phyloP scores from a whole-genome alignment of 2,797 vertebrate species.

The Nyctibius grandis region DNA sequence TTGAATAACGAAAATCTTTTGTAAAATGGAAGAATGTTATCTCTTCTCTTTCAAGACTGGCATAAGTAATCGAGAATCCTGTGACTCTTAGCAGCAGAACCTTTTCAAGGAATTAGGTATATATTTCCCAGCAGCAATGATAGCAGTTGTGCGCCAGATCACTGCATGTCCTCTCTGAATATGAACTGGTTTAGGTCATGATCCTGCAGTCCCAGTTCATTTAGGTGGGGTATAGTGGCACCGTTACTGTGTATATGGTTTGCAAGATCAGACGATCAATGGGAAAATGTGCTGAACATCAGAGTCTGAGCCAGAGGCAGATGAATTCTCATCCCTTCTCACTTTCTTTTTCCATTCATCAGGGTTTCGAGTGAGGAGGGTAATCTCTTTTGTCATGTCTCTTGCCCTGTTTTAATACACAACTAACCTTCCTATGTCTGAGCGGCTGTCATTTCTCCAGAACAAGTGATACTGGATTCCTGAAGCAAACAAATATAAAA shows the following conservation, averaged over 20 bases:
- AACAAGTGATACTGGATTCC: not conserved
- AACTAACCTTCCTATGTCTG: not conserved
- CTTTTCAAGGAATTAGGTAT: slow-evolving; percentile 24
- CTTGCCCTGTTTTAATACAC: not conserved
- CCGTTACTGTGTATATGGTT: not conserved
- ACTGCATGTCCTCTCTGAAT: not conserved
- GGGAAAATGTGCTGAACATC: not conserved
- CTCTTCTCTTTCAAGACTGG: slow-evolving; percentile 24
- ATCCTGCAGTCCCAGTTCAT: not conserved
- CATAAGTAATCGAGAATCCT: slow-evolving; percentile 10
- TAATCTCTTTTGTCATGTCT: slow-evolving; percentile 16
- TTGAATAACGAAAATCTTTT: slow-evolving; percentile 14
- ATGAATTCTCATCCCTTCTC: not conserved
- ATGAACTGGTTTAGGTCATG: not conserved
- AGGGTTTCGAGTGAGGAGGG: not conserved
- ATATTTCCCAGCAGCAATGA: not conserved
- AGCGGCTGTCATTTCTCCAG: not conserved
- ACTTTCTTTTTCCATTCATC: not conserved
- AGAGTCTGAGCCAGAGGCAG: not conserved
- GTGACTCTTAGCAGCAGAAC: slow-evolving; percentile 3
- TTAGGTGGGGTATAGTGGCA: not conserved
- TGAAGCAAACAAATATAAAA: not conserved
- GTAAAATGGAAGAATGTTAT: not conserved
- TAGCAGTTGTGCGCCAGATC: not conserved
- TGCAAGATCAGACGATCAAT: not conserved